These are phyloP conservation scores for Epinotia bilunana DNA, from an alignment of 2,888 invertebrate genomes.

Conservation along the genomic window DNA sequence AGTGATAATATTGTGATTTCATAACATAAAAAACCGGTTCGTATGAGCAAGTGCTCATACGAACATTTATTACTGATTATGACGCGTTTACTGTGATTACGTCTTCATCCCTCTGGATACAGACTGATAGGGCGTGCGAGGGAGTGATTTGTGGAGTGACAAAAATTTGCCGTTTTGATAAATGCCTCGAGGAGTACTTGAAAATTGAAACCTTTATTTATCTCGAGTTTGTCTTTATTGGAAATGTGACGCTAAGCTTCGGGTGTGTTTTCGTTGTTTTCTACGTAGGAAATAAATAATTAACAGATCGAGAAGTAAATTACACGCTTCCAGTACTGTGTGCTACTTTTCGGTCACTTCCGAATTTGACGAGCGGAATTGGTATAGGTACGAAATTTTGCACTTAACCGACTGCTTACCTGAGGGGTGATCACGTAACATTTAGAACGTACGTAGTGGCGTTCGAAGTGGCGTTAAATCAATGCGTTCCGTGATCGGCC, in stretches of 20 bases:
- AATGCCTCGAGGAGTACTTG: conserved; percentile 29
- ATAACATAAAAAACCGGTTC: too few species aligned
- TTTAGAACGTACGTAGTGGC: too few species aligned
- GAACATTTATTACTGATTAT: conserved; percentile 30
- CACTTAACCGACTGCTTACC: too few species aligned
- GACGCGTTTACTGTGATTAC: conserved; percentile 44
- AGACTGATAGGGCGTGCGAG: conserved; percentile 77
- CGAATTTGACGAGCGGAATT: too few species aligned
- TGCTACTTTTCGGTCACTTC: too few species aligned
- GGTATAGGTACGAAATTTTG: too few species aligned
- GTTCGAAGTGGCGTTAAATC: too few species aligned
- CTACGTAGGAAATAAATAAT: not conserved
- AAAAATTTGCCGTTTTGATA: conserved; percentile 48
- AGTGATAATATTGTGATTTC: too few species aligned
- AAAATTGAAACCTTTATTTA: conserved; percentile 31
- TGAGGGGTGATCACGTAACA: too few species aligned
- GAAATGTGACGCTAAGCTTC: conserved; percentile 19
- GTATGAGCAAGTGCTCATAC: too few species aligned
- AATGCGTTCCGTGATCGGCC: too few species aligned
- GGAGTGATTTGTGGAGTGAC: conserved; percentile 74
- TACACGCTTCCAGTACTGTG: not conserved
- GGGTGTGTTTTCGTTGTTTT: not conserved
- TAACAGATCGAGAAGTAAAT: not conserved
- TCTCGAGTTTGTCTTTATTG: conserved; percentile 19
- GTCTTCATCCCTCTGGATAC: conserved; percentile 61